A percentile compares a stretch with the other conserved stretches of the same genome.
Evolutionary conservation across 2,113 vertebrate genomes (phyloP).

Genomic region (Furnarius figulus): DNA sequence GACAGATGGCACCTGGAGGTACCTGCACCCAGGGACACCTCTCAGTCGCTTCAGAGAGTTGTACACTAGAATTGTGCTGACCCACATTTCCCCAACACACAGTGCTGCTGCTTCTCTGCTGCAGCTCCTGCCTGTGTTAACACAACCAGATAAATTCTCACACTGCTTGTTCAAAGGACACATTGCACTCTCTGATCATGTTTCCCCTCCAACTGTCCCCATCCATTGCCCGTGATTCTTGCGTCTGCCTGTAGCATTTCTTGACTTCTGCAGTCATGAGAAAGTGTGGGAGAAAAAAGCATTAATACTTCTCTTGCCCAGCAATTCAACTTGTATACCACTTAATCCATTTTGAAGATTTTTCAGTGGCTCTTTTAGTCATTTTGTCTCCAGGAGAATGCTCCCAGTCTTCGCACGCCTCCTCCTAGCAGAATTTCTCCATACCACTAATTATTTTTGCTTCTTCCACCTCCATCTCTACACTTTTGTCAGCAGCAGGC

Average conservation of each 20-base stretch:
- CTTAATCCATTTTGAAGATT: neutral
- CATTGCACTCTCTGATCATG: rapidly evolving
- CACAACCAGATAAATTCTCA: neutral
- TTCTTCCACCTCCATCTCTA: neutral
- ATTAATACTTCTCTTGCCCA: neutral
- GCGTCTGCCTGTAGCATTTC: neutral
- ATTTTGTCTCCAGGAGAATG: neutral
- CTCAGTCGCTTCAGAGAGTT: too few relatives aligned
- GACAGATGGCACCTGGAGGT: neutral
- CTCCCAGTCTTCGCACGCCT: neutral
- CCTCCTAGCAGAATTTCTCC: neutral
- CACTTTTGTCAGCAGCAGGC: neutral
- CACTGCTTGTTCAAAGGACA: rapidly evolving
- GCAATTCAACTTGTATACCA: neutral
- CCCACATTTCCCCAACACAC: neutral
- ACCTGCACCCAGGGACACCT: neutral
- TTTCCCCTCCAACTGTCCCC: neutral
- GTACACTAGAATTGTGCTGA: neutral
- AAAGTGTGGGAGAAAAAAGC: neutral
- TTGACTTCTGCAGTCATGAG: neutral
- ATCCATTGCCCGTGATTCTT: neutral
- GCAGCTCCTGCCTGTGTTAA: neutral
- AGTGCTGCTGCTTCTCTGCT: rapidly evolving
- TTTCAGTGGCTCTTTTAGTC: neutral
- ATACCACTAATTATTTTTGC: slow-evolving; percentile 22